Evolutionary conservation across 2,113 vertebrate genomes (phyloP).

Genomic region (Megalops atlanticus): DNA sequence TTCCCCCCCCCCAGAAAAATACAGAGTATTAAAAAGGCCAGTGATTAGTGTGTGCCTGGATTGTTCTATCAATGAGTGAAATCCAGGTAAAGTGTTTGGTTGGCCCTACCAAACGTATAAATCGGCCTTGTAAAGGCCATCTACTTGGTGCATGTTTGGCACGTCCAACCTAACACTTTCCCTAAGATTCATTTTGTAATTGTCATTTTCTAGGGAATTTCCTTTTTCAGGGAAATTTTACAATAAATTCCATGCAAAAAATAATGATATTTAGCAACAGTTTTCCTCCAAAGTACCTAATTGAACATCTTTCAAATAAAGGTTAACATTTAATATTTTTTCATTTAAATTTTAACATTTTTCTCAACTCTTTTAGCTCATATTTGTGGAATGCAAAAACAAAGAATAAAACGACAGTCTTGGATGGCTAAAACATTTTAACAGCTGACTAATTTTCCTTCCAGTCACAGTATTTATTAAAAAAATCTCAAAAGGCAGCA

Average conservation of each 20-base stretch:
- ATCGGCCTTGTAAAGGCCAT: not conserved
- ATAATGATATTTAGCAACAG: no score
- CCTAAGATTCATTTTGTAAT: not conserved
- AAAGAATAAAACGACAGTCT: not conserved
- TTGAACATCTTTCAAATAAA: no score
- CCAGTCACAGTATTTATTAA: not conserved
- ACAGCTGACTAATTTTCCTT: not conserved
- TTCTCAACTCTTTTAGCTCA: no score
- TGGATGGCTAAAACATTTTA: not conserved
- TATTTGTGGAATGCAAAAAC: constrained; percentile 3
- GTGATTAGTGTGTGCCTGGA: not conserved
- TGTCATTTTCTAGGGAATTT: no score
- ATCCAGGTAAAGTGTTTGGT: not conserved
- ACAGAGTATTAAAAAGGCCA: not conserved
- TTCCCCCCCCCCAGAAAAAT: not conserved
- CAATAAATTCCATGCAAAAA: not conserved
- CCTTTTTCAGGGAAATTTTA: not conserved
- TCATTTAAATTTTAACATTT: no score
- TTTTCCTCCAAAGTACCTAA: no score
- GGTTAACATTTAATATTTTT: no score
- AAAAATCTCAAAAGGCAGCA: not conserved
- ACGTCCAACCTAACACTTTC: not conserved
- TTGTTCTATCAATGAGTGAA: not conserved
- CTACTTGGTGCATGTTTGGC: not conserved
- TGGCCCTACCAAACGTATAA: not conserved